phyloP scores from a whole-genome alignment of 2,888 invertebrate genomes.

The Microctonus aethiopoides region DNA sequence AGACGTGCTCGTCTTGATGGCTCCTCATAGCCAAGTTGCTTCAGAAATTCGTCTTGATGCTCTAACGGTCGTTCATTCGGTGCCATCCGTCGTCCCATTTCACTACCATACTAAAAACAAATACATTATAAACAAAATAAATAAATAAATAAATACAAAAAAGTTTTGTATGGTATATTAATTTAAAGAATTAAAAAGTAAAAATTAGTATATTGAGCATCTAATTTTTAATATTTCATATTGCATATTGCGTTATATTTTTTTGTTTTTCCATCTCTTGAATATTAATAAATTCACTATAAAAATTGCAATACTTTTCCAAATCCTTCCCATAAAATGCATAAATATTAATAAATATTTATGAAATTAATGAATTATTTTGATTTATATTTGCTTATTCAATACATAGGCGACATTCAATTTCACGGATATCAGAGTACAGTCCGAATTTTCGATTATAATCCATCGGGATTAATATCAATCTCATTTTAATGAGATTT shows the following conservation, averaged over 20 bases:
- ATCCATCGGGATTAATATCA: slow-evolving; percentile 22
- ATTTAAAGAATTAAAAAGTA: too few species aligned
- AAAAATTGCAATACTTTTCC: too few species aligned
- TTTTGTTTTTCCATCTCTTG: too few species aligned
- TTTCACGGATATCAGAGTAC: slow-evolving; percentile 18
- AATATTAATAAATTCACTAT: too few species aligned
- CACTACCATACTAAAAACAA: slow-evolving; percentile 68
- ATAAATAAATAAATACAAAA: not conserved
- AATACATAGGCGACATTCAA: slow-evolving; percentile 14
- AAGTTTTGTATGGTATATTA: too few species aligned
- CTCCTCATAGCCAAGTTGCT: slow-evolving; percentile 72
- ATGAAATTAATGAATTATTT: slow-evolving; percentile 14
- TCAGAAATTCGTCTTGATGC: slow-evolving; percentile 74
- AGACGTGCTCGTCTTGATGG: slow-evolving; percentile 72
- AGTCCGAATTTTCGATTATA: not conserved
- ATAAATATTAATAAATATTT: not conserved
- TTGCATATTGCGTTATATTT: too few species aligned
- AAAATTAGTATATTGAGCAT: too few species aligned
- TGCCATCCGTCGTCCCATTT: slow-evolving; percentile 70
- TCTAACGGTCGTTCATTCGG: slow-evolving; percentile 71
- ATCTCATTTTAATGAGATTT: slow-evolving; percentile 10
- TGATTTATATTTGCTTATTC: slow-evolving; percentile 18
- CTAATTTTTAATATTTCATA: too few species aligned
- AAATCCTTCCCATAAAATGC: too few species aligned
- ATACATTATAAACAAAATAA: not conserved